Evolutionary conservation across 2,888 invertebrate species (phyloP), one percentile per base, ranked within the genome.

Genomic region (Euproctis similis): DNA sequence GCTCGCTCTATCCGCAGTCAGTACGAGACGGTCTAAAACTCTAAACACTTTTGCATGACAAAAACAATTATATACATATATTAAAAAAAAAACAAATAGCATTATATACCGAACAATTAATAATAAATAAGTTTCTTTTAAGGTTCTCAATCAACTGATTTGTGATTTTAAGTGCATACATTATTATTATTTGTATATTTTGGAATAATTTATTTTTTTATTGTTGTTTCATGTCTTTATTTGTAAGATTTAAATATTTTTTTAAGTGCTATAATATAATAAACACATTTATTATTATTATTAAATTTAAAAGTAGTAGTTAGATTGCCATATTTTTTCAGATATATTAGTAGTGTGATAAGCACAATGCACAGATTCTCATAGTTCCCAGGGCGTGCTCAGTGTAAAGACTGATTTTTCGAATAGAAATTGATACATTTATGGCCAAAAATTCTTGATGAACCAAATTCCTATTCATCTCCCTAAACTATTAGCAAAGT

Each of bases 1-100:
- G 96, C 95, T 46, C 91, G 95, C 60, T 94, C 95, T 51, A 95
- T 98, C 68, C 93, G 94, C 67, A 92, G 92, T 73, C 95, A 95
- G 71, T 97, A 96, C 80, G 94, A 96, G 81, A 93, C 92, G 25
- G 92, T 92, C 58, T 92, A 90, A n/a, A n/a, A n/a, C n/a, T n/a
- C n/a, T n/a, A n/a, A n/a, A n/a, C n/a, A n/a, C n/a, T n/a, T n/a
- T n/a, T n/a, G n/a, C n/a, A n/a, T n/a, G n/a, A n/a, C n/a, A n/a
- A 88, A 41, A 13, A 4, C 19, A 4, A 22, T 8, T 29, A 16
- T 24, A 36, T 28, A 23, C 29, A 26, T 20, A 31, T 34, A 25
- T 35, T 18, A 37, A 34, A 22, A 34, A 34, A 9, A n/a, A n/a
- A n/a, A 32, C 32, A 28, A n/a, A 28, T 30, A 40, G 34, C 30